These are phyloP conservation scores for Tenthredo scrophulariae DNA, from an alignment of 2,888 invertebrate genomes.

Conservation along the genomic window DNA sequence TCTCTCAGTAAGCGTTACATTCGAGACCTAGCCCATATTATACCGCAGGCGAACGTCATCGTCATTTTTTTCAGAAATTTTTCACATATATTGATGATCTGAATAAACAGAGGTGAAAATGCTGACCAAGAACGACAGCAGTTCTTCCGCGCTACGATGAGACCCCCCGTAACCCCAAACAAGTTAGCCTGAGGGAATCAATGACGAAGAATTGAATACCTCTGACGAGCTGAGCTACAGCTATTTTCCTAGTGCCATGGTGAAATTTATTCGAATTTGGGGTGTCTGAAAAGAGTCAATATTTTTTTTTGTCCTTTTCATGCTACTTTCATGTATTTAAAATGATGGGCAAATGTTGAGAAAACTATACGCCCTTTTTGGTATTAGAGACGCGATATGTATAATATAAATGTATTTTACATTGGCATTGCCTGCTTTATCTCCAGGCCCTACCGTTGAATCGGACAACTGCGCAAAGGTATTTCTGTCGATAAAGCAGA, in stretches of 20 bases:
- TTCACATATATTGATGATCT: constrained; percentile 1
- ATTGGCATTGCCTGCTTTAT: not conserved
- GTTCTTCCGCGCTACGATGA: constrained; percentile 58
- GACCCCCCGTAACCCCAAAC: constrained; percentile 58
- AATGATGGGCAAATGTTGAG: too few species aligned
- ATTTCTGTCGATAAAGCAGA: not conserved
- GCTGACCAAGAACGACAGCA: constrained; percentile 36
- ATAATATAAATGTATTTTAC: not conserved
- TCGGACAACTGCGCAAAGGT: not conserved
- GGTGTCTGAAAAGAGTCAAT: too few species aligned
- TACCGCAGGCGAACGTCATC: constrained; percentile 6
- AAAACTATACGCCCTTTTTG: too few species aligned
- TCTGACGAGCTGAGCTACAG: constrained; percentile 57
- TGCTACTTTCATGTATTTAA: too few species aligned
- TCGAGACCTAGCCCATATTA: not conserved
- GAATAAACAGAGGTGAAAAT: constrained; percentile 34
- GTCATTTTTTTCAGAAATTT: not conserved
- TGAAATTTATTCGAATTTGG: too few species aligned
- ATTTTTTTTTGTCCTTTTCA: too few species aligned
- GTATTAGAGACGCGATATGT: too few species aligned
- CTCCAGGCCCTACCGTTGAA: not conserved
- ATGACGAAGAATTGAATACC: constrained; percentile 63
- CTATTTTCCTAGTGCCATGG: not conserved
- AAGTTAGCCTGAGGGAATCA: constrained; percentile 56
- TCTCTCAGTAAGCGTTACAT: not conserved